Evolutionary conservation across 1,140 invertebrate species (phyloP).

Genomic region (Drosophila subobscura): DNA sequence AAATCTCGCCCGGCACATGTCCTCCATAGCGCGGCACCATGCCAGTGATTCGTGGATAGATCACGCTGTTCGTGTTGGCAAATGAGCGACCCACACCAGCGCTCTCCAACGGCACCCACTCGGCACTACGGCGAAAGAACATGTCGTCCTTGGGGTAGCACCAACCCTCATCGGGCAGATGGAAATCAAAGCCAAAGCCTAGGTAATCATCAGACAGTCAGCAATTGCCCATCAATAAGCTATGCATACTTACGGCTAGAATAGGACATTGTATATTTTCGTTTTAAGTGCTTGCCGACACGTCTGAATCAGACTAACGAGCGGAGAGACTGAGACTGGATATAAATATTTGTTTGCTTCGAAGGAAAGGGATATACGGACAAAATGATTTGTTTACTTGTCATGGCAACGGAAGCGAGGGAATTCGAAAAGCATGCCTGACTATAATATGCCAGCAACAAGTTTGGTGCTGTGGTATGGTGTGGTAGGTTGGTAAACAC

Average conservation of each 20-base stretch:
- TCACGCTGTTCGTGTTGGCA: conserved; percentile 85
- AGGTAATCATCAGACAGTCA: neutral
- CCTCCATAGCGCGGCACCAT: conserved; percentile 89
- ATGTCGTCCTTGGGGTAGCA: conserved; percentile 88
- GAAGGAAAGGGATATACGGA: conserved; percentile 48
- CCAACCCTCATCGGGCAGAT: conserved; percentile 65
- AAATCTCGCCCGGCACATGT: conserved; percentile 88
- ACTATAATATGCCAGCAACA: conserved; percentile 46
- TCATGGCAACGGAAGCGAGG: conserved; percentile 57
- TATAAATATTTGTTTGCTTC: conserved; percentile 32
- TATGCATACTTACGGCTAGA: conserved; percentile 54
- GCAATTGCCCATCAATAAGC: neutral
- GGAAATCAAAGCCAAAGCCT: conserved; percentile 67
- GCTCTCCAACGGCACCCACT: conserved; percentile 88
- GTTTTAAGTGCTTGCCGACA: conserved; percentile 7
- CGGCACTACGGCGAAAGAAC: conserved; percentile 84
- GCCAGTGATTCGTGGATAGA: conserved; percentile 89
- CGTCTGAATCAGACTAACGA: conserved; percentile 28
- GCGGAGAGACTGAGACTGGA: conserved; percentile 39
- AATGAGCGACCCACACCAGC: conserved; percentile 71
- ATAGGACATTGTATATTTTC: conserved; percentile 46
- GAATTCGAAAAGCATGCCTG: conserved; percentile 1
- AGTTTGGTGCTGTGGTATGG: conserved; percentile 27
- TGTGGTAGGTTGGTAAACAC: conserved; percentile 7
- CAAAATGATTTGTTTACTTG: conserved; percentile 64